Percentiles rank a stretch among this genome's conserved stretches.
phyloP scores from a whole-genome alignment of 2,888 invertebrate genomes.

The Stramonita haemastoma region DNA sequence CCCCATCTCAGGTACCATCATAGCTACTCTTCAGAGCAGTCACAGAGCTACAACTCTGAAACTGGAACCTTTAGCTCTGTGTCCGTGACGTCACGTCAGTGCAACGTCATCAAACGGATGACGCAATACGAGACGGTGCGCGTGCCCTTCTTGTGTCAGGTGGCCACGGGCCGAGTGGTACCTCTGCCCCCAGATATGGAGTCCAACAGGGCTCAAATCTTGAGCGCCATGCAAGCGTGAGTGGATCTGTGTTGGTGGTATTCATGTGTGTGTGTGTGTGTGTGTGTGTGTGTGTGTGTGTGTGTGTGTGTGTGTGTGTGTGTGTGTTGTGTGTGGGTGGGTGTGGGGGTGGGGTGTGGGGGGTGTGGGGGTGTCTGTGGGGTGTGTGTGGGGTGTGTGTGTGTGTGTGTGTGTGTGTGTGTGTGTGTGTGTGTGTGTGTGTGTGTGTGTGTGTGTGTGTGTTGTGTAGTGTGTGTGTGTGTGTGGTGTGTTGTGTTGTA shows the following conservation, averaged over 20 bases:
- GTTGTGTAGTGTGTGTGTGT: not conserved
- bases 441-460: too few species aligned
- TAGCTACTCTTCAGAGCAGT: not conserved
- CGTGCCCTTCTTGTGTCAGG: constrained; percentile 45
- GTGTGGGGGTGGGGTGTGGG: not conserved
- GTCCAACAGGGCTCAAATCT: not conserved
- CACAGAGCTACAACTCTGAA: not conserved
- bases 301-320: too few species aligned
- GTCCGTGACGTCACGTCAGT: constrained; percentile 34
- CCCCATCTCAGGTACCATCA: not conserved
- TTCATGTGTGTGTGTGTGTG: not conserved
- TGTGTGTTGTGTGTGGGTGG: too few species aligned
- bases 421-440: too few species aligned
- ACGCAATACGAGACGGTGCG: constrained; percentile 37
- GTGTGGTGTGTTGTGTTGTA: not conserved
- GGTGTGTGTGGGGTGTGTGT: not conserved
- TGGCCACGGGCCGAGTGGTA: constrained; percentile 25
- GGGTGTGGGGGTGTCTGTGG: not conserved
- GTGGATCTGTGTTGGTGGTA: not conserved
- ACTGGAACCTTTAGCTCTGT: not conserved
- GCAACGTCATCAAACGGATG: constrained; percentile 32
- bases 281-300: not conserved
- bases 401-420: too few species aligned
- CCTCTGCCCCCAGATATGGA: constrained; percentile 36
- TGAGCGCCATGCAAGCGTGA: constrained; percentile 35